phyloP scores from a whole-genome alignment of 2,113 vertebrate species.

The Lagopus leucura region DNA sequence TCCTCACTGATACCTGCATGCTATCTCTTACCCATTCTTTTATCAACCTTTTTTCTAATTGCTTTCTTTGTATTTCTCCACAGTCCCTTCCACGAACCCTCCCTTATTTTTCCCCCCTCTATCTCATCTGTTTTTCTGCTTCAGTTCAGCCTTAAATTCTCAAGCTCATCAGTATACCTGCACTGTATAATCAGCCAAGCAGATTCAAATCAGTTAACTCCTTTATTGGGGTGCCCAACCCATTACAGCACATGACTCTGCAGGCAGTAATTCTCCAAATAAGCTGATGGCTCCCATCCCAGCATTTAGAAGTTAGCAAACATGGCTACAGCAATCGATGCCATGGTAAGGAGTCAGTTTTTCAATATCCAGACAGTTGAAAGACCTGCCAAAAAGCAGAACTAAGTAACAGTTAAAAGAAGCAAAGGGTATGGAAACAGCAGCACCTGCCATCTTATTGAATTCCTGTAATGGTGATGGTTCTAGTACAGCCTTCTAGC shows the following conservation, averaged over 20 bases:
- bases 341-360: not conserved
- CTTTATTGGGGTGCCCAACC: not conserved
- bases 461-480: not conserved
- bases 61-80: not conserved
- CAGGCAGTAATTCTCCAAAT: not conserved
- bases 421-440: not conserved
- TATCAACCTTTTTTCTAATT: not conserved
- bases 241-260: not conserved
- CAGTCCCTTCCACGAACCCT: not conserved
- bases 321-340: not conserved
- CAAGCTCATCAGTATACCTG: not conserved
- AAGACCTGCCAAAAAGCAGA: not conserved
- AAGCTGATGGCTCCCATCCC: accelerated
- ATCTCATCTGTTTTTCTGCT: not conserved
- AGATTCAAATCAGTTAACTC: not conserved
- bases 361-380: not conserved
- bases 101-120: not conserved
- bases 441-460: not conserved
- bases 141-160: not conserved
- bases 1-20: not conserved
- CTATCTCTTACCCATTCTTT: not conserved
- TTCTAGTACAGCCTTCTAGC: not conserved
- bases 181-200: not conserved
- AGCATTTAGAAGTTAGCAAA: not conserved
- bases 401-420: not conserved